phyloP scores from a whole-genome alignment of 2,888 invertebrate species.

The Hyalella azteca region DNA sequence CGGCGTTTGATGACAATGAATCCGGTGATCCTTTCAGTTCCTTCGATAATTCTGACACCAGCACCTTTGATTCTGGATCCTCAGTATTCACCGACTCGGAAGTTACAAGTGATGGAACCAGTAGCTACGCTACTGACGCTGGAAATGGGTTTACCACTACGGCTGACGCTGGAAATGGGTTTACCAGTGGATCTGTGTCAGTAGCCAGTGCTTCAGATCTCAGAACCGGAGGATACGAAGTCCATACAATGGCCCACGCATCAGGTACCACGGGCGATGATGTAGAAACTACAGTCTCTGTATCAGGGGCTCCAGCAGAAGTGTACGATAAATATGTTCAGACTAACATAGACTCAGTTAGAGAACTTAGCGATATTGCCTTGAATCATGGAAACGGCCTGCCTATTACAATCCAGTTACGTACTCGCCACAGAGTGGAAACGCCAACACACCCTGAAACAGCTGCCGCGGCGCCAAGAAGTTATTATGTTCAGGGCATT shows the following conservation, averaged over 20 bases:
- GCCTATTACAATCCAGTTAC: not conserved
- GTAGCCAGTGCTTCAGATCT: no score
- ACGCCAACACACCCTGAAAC: not conserved
- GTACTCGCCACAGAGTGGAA: not conserved
- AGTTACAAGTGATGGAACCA: not conserved
- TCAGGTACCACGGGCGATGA: not conserved
- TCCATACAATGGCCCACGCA: not conserved
- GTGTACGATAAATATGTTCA: not conserved
- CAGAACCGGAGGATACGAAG: not conserved
- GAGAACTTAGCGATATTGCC: not conserved
- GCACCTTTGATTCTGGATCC: not conserved
- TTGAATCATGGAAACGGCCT: not conserved
- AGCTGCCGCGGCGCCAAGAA: not conserved
- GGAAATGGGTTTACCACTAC: not conserved
- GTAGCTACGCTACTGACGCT: not conserved
- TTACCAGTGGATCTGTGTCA: not conserved
- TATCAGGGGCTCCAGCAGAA: not conserved
- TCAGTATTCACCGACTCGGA: not conserved
- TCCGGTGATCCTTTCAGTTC: not conserved
- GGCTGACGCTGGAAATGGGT: not conserved
- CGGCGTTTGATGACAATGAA: not conserved
- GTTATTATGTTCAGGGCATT: no score
- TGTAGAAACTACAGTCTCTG: not conserved
- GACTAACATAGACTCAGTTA: not conserved
- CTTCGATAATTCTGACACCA: not conserved